Evolutionary conservation across 1,140 invertebrate species (phyloP).

Genomic region (Acyrthosiphon pisum): DNA sequence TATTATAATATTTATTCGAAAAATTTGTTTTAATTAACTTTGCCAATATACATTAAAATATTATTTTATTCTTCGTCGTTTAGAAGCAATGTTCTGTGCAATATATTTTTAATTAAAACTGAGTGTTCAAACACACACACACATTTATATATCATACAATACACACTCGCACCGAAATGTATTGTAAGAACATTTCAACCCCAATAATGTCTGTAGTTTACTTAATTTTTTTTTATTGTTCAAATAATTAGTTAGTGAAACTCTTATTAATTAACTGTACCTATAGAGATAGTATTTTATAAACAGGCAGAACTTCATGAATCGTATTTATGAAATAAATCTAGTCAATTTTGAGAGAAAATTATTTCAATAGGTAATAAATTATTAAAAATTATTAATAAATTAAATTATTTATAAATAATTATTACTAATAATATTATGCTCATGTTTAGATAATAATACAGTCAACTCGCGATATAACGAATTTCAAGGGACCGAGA

Average conservation of each 20-base stretch:
- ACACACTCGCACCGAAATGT: neutral
- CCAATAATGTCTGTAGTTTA: neutral
- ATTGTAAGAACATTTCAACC: neutral
- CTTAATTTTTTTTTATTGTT: neutral
- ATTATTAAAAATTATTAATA: too few species aligned
- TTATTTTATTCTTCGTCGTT: neutral
- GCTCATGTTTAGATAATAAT: too few species aligned
- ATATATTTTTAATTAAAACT: slow-evolving; percentile 20
- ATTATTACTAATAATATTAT: neutral
- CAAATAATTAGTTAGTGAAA: neutral
- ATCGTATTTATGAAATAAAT: neutral
- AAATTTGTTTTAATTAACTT: neutral
- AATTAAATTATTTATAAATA: too few species aligned
- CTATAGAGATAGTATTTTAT: neutral
- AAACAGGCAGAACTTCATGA: neutral
- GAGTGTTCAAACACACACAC: neutral
- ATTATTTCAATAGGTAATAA: neutral
- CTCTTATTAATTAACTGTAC: neutral
- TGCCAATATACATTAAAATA: neutral
- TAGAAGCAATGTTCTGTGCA: neutral
- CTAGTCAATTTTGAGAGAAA: neutral
- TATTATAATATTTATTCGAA: neutral
- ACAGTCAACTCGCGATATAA: too few species aligned
- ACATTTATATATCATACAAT: neutral
- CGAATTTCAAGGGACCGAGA: too few species aligned